A percentile compares a stretch with the other conserved stretches of the same genome.
phyloP scores from a whole-genome alignment of 1,140 invertebrate species.

The Drosophila serrata region DNA sequence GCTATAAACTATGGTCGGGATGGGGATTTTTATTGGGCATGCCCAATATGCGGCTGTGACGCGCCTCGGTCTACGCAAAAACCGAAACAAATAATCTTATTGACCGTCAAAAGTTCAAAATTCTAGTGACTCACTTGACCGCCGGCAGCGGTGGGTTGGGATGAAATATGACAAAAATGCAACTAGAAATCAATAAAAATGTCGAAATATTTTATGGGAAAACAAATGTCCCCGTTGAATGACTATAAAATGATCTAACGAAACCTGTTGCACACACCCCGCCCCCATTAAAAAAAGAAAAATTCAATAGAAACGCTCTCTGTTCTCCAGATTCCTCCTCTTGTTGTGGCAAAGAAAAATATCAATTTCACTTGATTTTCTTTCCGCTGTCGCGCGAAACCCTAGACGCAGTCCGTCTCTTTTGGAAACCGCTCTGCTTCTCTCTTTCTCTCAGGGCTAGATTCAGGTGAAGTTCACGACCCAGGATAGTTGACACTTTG shows the following conservation, averaged over 20 bases:
- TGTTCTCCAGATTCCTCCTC: conserved; percentile 17
- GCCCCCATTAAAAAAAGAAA: conserved; percentile 12
- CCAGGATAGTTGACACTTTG: conserved; percentile 49
- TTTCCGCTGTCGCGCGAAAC: conserved; percentile 62
- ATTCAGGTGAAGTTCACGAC: conserved; percentile 48
- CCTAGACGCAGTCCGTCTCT: conserved; percentile 34
- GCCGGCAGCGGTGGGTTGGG: neutral
- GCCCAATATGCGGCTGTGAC: conserved; percentile 38
- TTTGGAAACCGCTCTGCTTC: neutral
- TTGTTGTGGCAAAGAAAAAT: conserved; percentile 43
- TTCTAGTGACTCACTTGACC: conserved; percentile 62
- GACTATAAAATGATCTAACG: conserved; percentile 48
- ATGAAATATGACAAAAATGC: conserved; percentile 59
- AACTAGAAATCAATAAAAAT: conserved; percentile 70
- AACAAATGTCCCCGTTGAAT: conserved; percentile 59
- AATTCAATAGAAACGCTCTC: conserved; percentile 78
- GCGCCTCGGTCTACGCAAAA: conserved; percentile 38
- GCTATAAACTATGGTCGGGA: conserved; percentile 15
- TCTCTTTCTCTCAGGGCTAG: neutral
- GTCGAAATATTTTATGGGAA: conserved; percentile 66
- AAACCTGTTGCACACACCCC: conserved; percentile 55
- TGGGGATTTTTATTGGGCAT: conserved; percentile 59
- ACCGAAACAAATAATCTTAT: conserved; percentile 20
- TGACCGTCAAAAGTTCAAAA: conserved; percentile 54
- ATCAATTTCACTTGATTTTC: conserved; percentile 74